Base-by-base conservation (phyloP, 1,140 invertebrate genomes). In the Pinna nobilis region DNA sequence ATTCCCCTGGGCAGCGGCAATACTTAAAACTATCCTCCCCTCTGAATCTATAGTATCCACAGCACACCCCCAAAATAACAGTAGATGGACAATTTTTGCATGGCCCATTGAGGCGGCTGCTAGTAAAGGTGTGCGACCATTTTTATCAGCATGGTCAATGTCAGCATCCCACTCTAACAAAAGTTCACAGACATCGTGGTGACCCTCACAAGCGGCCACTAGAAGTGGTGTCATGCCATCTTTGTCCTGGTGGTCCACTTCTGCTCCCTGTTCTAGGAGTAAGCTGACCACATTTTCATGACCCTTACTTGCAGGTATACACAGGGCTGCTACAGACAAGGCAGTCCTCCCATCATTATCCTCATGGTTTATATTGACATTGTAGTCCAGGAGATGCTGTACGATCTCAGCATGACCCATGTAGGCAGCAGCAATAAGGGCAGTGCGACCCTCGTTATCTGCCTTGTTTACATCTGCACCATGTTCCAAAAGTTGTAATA, bases 211-310 rank as follows among this genome's bases (percentile, higher is more conserved):
- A 13, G 95, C 94, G 32, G 95, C 95, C 49, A 96, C 91, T 89
- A 97, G 92, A n/a, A 98, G 91, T 0, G 97, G 95, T 5, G 96
- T 98, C 89, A 96, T 96, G 5, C 96, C 96, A 89, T 98, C 96
- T 82, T 97, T 95, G 30, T 96, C 95, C 60, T 94, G 92, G 83
- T 97, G 95, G 89, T 98, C 95, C 5, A 97, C 94, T 51, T 86
- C 86, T 2, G 87, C 84, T 15, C 84, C 85, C 77, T 96, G 91
- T 82, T 97, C 95, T 3, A 98, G 90, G 20, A 98, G 91, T 28
- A 86, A 77, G 71, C 81, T 84, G 15, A 89, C 84, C n/a, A 89
- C 87, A 33, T 79, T 82, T 59, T 85, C 82, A 75, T 88, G 85
- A 9, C 83, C 92, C 93, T 95, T 94, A 96, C 96, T 76, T 93